These are phyloP conservation scores for Enteromius fasciolatus DNA, from an alignment of 2,797 vertebrate genomes.

Conservation along the genomic window DNA sequence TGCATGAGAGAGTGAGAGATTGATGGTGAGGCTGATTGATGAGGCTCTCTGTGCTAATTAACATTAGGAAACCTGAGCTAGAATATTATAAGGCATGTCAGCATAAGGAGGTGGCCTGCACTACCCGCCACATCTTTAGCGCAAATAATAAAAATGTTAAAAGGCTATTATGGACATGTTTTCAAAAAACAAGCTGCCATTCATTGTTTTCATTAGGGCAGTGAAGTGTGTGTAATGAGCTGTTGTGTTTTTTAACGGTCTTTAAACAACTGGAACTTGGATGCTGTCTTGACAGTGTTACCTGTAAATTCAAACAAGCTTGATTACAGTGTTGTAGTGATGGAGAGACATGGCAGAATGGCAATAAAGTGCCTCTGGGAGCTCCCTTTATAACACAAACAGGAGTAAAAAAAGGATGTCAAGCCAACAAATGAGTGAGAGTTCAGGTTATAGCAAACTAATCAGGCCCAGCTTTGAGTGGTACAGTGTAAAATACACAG, in stretches of 20 bases:
- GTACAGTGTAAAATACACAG: not conserved
- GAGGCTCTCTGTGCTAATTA: slow-evolving; percentile 51
- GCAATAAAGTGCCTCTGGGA: not conserved
- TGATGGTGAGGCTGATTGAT: slow-evolving; percentile 45
- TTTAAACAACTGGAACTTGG: slow-evolving; percentile 37
- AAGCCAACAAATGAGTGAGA: not conserved
- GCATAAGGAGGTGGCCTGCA: slow-evolving; percentile 15
- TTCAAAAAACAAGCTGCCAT: slow-evolving; percentile 20
- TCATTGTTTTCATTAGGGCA: slow-evolving; percentile 33
- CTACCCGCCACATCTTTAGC: slow-evolving; percentile 11
- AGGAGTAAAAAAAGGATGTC: not conserved
- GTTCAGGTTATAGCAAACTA: not conserved
- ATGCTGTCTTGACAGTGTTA: slow-evolving; percentile 24
- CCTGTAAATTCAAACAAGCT: slow-evolving; percentile 32
- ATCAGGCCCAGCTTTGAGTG: not conserved
- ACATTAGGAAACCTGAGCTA: slow-evolving; percentile 40
- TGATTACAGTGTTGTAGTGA: slow-evolving; percentile 7
- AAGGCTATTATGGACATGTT: slow-evolving; percentile 34
- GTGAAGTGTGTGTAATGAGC: slow-evolving; percentile 43
- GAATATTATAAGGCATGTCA: slow-evolving; percentile 26
- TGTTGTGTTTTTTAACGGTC: slow-evolving; percentile 43
- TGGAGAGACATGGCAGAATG: not conserved
- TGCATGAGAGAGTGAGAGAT: not conserved
- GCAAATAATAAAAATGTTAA: slow-evolving; percentile 40
- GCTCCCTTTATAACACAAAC: not conserved